Percentiles rank a stretch among this genome's conserved stretches.
These are phyloP conservation scores for Beroe ovata DNA, from an alignment of 37 sponge, comb jelly and placozoan species.

Conservation along the genomic window DNA sequence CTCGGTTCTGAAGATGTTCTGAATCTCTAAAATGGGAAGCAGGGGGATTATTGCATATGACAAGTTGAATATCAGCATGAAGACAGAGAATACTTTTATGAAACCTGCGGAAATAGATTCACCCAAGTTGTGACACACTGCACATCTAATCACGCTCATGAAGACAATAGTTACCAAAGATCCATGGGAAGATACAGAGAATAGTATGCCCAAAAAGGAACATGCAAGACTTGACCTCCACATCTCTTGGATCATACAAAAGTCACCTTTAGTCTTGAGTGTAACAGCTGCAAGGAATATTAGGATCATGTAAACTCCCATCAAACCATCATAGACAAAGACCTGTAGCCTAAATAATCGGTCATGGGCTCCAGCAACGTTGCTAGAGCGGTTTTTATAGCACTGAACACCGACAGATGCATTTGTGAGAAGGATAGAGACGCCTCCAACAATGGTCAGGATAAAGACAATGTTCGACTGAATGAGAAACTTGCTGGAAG, in stretches of 20 bases:
- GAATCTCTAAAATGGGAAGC: not conserved
- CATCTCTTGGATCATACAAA: not conserved
- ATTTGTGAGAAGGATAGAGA: too few species aligned
- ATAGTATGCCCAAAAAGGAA: not conserved
- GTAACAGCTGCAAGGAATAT: not conserved
- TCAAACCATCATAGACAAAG: not conserved
- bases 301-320: not conserved
- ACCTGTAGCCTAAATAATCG: not conserved
- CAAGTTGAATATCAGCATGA: not conserved
- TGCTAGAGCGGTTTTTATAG: not conserved
- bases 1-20: not conserved
- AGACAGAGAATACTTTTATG: not conserved
- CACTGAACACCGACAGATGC: not conserved
- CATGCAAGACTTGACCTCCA: conserved; percentile 33
- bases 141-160: not conserved
- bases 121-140: not conserved
- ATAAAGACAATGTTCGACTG: too few species aligned
- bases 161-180: not conserved
- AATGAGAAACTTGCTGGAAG: too few species aligned
- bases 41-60: not conserved
- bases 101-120: too few species aligned
- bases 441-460: too few species aligned
- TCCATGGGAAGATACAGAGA: conserved; percentile 13
- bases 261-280: not conserved
- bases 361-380: not conserved